Percentiles rank a stretch among this genome's conserved stretches.
phyloP scores from a whole-genome alignment of 2,888 invertebrate genomes.

The Noctuana brunneofusca region DNA sequence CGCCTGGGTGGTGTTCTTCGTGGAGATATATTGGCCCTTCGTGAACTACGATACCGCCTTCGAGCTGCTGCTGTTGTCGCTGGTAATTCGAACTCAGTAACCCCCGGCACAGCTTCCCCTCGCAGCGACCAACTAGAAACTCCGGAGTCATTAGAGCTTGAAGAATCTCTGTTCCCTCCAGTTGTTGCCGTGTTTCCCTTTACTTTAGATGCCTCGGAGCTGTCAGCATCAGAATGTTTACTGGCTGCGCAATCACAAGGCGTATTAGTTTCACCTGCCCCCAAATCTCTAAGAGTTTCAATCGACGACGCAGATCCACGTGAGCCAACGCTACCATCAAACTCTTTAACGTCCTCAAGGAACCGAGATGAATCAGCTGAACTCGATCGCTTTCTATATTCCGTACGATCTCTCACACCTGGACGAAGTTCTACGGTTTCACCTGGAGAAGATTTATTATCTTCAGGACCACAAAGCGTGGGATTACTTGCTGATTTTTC shows the following conservation, averaged over 20 bases:
- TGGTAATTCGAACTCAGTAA: slow-evolving; percentile 84
- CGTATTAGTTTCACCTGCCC: slow-evolving; percentile 56
- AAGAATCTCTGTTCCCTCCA: slow-evolving; percentile 85
- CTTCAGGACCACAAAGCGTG: slow-evolving; percentile 77
- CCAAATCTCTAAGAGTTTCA: slow-evolving; percentile 72
- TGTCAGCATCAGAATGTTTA: slow-evolving; percentile 70
- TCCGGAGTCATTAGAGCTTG: slow-evolving; percentile 91
- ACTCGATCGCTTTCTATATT: slow-evolving; percentile 84
- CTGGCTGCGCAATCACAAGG: slow-evolving; percentile 64
- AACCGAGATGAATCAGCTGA: slow-evolving; percentile 89
- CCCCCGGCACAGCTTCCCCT: slow-evolving; percentile 62
- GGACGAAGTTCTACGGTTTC: slow-evolving; percentile 39
- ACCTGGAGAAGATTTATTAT: slow-evolving; percentile 30
- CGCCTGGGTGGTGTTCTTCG: no score
- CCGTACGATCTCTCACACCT: slow-evolving; percentile 43
- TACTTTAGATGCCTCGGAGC: slow-evolving; percentile 62
- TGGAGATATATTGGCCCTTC: slow-evolving; percentile 76
- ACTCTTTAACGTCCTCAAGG: slow-evolving; percentile 84
- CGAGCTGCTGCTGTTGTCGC: slow-evolving; percentile 79
- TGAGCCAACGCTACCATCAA: slow-evolving; percentile 70
- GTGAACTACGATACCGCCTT: slow-evolving; percentile 81
- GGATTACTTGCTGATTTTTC: slow-evolving; percentile 88
- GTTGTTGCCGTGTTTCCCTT: slow-evolving; percentile 81
- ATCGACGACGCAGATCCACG: slow-evolving; percentile 74
- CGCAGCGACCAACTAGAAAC: slow-evolving; percentile 86